These are phyloP conservation scores for Sebastes iracundus DNA, from an alignment of 2,797 vertebrate species.

Conservation along the genomic window DNA sequence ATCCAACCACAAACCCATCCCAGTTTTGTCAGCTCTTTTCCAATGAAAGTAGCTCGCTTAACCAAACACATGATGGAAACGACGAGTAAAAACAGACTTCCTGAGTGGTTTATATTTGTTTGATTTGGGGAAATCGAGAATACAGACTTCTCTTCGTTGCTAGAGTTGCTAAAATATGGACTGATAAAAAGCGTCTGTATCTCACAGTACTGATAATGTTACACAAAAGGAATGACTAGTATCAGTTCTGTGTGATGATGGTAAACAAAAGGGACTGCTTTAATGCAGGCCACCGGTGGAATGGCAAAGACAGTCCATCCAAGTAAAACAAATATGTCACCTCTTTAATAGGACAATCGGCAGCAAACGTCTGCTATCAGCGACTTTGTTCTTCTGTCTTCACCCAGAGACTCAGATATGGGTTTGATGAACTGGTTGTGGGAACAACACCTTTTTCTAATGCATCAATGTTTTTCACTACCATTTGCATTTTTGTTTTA, in stretches of 20 bases:
- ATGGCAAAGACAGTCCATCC: background rate
- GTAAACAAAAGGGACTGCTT: slow-evolving; percentile 5
- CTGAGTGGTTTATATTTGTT: background rate
- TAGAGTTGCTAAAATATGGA: slow-evolving; percentile 36
- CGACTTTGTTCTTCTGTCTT: background rate
- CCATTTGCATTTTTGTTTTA: slow-evolving; percentile 74
- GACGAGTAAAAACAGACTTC: background rate
- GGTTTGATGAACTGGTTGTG: slow-evolving; percentile 32
- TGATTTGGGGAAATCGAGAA: background rate
- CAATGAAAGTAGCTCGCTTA: background rate
- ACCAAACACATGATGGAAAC: background rate
- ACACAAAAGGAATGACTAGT: slow-evolving; percentile 4
- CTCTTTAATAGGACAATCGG: background rate
- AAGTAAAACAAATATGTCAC: slow-evolving; percentile 13
- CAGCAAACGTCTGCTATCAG: background rate
- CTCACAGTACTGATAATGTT: background rate
- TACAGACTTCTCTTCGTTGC: slow-evolving; percentile 6
- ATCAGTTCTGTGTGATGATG: background rate
- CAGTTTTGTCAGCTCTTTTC: too few species aligned
- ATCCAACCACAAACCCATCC: too few species aligned
- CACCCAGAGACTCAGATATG: slow-evolving; percentile 51
- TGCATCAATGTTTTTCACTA: slow-evolving; percentile 64
- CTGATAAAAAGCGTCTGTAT: background rate
- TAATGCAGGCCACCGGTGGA: slow-evolving; percentile 16
- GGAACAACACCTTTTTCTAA: slow-evolving; percentile 59